Percentiles rank a stretch among this genome's conserved stretches.
These are phyloP conservation scores for Drosophila silvestris DNA, from an alignment of 2,888 invertebrate genomes.

Conservation along the genomic window DNA sequence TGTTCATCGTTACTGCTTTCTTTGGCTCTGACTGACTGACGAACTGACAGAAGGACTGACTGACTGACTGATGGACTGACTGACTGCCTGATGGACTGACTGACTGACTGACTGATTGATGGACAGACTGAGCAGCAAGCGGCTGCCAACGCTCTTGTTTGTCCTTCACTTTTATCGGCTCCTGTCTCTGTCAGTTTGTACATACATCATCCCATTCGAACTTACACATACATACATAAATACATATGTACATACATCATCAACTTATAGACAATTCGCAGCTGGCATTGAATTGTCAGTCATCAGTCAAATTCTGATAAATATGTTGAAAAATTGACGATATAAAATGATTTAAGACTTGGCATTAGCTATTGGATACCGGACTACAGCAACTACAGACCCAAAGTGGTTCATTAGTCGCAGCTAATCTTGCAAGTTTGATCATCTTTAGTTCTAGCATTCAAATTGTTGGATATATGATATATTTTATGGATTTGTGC, in stretches of 20 bases:
- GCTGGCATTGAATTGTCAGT: slow-evolving; percentile 8
- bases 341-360: not conserved
- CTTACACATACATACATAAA: not conserved
- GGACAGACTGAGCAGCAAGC: slow-evolving; percentile 21
- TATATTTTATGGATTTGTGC: not conserved
- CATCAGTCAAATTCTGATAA: slow-evolving; percentile 19
- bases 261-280: not conserved
- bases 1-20: slow-evolving; percentile 44
- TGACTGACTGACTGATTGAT: not conserved
- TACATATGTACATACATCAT: not conserved
- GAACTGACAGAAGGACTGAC: slow-evolving; percentile 27
- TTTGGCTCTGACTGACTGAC: slow-evolving; percentile 32
- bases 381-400: not conserved
- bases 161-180: slow-evolving; percentile 19
- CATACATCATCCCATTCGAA: not conserved
- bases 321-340: slow-evolving; percentile 22
- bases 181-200: slow-evolving; percentile 36
- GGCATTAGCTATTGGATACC: slow-evolving; percentile 6
- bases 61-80: slow-evolving; percentile 13
- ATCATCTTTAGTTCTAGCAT: not conserved
- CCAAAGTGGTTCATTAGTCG: not conserved
- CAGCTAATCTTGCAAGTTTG: not conserved
- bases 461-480: not conserved
- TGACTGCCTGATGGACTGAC: slow-evolving; percentile 27
- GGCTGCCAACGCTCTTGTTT: slow-evolving; percentile 17